Evolutionary conservation across 2,888 invertebrate genomes (phyloP), one percentile per base, ranked within the genome.

Genomic region (Helleia helle): DNA sequence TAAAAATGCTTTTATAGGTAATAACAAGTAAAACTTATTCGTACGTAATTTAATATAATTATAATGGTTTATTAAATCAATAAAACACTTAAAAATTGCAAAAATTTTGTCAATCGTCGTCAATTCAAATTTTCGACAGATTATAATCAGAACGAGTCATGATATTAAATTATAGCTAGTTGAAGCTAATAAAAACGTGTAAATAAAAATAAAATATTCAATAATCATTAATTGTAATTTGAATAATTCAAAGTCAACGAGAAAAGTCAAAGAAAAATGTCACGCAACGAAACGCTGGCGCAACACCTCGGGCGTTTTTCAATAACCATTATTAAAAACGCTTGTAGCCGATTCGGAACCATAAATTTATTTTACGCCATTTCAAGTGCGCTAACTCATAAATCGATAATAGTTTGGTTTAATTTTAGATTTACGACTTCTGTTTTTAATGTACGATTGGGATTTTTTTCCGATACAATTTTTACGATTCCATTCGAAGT

Each of bases 241-340:
- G 14, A 13, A 8, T n/a, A 29, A 29, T 15, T 59, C 61, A 60
- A 62, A 59, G 56, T 57, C 59, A 11, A 28, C 40, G 55, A 49
- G 50, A 50, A 56, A 48, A 62, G 64, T 67, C 65, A 67, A 60
- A 57, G 52, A 43, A 53, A 54, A 43, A 54, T 41, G 46, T 52
- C 48, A 48, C 37, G 42, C 40, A 30, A 8, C 36, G 46, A 44
- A 48, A 48, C 48, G 44, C 49, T 36, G 46, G 38, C 46, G 45
- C 48, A 46, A 36, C 46, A 42, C 53, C 49, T 48, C 49, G 43
- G 52, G 56, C 54, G 48, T 46, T 55, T 57, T 55, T 54, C 55
- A 56, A 58, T 60, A 59, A 55, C 52, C 48, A 43, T 56, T 51
- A 54, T 54, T 50, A 48, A 53, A 50, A 46, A 50, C 46, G 49